Evolutionary conservation across 2,113 vertebrate species (phyloP).

Genomic region (Pseudorectes ferrugineus): DNA sequence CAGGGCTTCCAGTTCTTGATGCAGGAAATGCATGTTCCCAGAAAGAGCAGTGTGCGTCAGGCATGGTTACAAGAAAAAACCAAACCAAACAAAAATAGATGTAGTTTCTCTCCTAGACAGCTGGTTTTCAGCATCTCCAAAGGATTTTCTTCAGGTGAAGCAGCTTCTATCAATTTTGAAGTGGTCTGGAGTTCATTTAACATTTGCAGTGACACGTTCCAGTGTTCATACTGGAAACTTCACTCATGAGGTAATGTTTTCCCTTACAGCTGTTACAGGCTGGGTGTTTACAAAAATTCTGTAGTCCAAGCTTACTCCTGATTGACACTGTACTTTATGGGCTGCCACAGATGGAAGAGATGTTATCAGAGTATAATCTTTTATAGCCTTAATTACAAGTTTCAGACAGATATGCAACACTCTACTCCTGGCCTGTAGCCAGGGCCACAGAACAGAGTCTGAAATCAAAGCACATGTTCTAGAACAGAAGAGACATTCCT

Average conservation of each 20-base stretch:
- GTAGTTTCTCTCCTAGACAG: neutral
- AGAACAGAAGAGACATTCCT: neutral
- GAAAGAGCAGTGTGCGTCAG: neutral
- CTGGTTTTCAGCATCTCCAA: neutral
- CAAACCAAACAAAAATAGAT: neutral
- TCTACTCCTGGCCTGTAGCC: neutral
- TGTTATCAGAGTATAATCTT: neutral
- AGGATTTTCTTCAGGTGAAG: neutral
- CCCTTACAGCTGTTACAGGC: neutral
- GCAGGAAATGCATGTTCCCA: neutral
- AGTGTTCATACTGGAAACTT: neutral
- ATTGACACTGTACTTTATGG: neutral
- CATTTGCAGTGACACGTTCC: neutral
- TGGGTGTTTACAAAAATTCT: neutral
- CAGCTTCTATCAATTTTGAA: neutral
- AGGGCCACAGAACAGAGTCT: neutral
- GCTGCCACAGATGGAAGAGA: neutral
- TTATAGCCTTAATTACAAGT: neutral
- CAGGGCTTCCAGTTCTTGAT: neutral
- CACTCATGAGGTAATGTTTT: neutral
- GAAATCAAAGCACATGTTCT: neutral
- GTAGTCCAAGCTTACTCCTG: neutral
- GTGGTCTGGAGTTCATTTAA: neutral
- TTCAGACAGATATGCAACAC: neutral
- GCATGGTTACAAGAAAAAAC: neutral